Evolutionary conservation across 2,888 invertebrate species (phyloP).

Genomic region (Rotaria macrura): DNA sequence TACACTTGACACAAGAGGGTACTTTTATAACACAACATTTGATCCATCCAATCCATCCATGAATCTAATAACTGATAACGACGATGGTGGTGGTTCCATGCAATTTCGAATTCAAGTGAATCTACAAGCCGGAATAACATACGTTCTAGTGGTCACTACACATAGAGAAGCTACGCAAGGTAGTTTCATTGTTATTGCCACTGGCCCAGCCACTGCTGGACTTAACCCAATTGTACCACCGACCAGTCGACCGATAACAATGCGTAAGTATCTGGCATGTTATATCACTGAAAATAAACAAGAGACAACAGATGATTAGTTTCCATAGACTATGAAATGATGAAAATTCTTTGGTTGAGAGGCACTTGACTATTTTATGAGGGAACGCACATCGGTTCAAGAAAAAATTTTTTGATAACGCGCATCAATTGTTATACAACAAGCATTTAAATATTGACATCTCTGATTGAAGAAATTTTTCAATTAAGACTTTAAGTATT

Average conservation of each 20-base stretch:
- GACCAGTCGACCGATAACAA: neutral
- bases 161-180: neutral
- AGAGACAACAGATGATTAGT: too few relatives aligned
- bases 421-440: too few relatives aligned
- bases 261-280: neutral
- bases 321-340: too few relatives aligned
- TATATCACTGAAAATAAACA: too few relatives aligned
- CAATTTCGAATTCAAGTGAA: neutral
- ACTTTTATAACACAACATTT: neutral
- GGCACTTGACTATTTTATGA: too few relatives aligned
- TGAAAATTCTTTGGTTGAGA: too few relatives aligned
- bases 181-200: neutral
- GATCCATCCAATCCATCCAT: neutral
- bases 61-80: neutral
- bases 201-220: neutral
- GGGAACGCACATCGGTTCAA: too few relatives aligned
- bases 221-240: neutral
- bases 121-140: neutral
- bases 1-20: neutral
- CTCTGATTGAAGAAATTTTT: too few relatives aligned
- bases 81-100: neutral
- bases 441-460: too few relatives aligned
- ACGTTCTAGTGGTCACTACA: neutral
- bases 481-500: too few relatives aligned
- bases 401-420: too few relatives aligned